Evolutionary conservation across 2,888 invertebrate genomes (phyloP).

Genomic region (Megastigmus dorsalis): DNA sequence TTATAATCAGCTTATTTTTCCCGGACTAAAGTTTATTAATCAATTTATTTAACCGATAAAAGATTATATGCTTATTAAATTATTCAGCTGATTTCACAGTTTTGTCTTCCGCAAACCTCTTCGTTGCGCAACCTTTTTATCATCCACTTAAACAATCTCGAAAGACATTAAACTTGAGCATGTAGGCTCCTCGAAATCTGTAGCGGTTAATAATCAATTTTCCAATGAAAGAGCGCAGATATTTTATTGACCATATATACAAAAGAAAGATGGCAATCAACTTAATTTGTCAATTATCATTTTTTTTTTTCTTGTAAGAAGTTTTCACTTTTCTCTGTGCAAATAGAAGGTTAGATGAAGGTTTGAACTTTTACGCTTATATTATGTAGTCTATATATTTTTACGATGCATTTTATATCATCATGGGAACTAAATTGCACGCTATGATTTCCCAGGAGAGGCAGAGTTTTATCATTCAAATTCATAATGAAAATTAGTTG

Average conservation of each 20-base stretch:
- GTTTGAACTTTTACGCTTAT: neutral
- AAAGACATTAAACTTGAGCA: neutral
- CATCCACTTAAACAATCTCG: slow-evolving; percentile 3
- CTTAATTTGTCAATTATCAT: slow-evolving; percentile 15
- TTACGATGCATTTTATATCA: too few relatives aligned
- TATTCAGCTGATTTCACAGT: neutral
- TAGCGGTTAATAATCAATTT: neutral
- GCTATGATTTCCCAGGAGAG: too few relatives aligned
- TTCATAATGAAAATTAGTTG: too few relatives aligned
- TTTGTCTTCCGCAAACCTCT: neutral
- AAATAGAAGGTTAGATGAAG: neutral
- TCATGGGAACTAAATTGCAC: too few relatives aligned
- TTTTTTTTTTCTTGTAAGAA: neutral
- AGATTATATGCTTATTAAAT: too few relatives aligned
- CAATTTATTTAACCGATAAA: too few relatives aligned
- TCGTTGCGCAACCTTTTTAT: neutral
- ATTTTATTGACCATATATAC: neutral
- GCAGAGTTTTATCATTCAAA: too few relatives aligned
- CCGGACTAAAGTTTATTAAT: too few relatives aligned
- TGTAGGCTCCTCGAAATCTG: too few relatives aligned
- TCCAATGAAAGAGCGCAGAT: neutral
- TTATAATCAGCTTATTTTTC: too few relatives aligned
- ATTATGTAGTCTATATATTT: too few relatives aligned
- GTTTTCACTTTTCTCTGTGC: slow-evolving; percentile 9
- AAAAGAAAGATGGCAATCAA: slow-evolving; percentile 7